phyloP scores from a whole-genome alignment of 1,140 invertebrate genomes.

The Neomicropteryx cornuta region DNA sequence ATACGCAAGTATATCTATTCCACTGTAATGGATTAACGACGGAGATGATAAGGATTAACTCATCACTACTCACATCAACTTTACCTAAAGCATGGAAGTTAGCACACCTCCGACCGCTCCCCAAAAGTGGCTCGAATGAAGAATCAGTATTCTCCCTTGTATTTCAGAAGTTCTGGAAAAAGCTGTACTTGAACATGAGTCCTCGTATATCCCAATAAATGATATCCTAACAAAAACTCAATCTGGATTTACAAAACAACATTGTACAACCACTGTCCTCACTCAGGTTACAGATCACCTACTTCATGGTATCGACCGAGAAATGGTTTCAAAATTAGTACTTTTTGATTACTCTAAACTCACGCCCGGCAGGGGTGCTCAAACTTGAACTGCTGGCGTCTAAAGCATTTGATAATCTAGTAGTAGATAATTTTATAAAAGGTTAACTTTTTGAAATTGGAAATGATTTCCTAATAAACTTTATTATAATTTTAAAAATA shows the following conservation, averaged over 20 bases:
- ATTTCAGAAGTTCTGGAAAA: conserved; percentile 14
- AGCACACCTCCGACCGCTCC: conserved; percentile 10
- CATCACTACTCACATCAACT: not conserved
- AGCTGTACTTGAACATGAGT: conserved; percentile 8
- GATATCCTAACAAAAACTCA: conserved; percentile 7
- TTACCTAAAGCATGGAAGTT: conserved; percentile 11
- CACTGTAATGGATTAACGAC: conserved; percentile 1
- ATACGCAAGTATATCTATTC: not conserved
- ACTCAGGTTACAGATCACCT: conserved; percentile 11
- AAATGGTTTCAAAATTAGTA: conserved; percentile 6
- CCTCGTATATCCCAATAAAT: conserved; percentile 4
- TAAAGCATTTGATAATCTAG: no score
- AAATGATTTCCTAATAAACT: no score
- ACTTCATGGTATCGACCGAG: conserved; percentile 4
- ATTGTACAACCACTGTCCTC: conserved; percentile 6
- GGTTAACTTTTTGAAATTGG: no score
- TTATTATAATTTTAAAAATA: no score
- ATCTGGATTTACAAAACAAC: conserved; percentile 9
- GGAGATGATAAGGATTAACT: conserved; percentile 4
- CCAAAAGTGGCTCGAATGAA: conserved; percentile 8
- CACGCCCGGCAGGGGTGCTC: no score
- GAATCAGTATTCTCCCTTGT: conserved; percentile 12
- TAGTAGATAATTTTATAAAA: no score
- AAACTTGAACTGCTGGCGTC: no score
- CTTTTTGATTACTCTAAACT: conserved; percentile 13